Evolutionary conservation across 2,113 vertebrate species (phyloP).

Genomic region (Spheniscus mendiculus): DNA sequence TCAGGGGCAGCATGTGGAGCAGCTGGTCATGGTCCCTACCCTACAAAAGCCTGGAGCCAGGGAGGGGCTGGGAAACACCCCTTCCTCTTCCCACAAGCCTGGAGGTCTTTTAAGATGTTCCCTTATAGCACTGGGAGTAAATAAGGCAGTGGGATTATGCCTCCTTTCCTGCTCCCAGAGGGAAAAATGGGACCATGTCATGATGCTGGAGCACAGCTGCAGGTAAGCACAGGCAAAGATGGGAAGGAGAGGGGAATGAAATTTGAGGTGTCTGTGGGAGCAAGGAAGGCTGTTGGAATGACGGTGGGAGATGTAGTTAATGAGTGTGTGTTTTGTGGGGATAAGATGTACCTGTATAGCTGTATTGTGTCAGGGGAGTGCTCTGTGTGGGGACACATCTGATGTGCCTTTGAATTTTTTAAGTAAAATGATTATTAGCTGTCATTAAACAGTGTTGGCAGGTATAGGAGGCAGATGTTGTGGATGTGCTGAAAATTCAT

Average conservation of each 20-base stretch:
- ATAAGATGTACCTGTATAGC: background rate
- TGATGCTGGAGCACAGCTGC: background rate
- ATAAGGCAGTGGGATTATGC: background rate
- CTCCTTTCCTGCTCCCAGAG: background rate
- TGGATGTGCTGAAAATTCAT: slow-evolving; percentile 8
- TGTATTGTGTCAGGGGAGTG: background rate
- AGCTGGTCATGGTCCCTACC: background rate
- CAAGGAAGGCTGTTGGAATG: background rate
- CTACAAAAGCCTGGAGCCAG: background rate
- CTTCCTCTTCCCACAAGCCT: background rate
- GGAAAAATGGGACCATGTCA: accelerated
- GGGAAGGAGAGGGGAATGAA: background rate
- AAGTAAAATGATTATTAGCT: background rate
- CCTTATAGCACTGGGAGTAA: background rate
- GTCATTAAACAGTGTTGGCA: slow-evolving; percentile 15
- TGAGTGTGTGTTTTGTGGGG: background rate
- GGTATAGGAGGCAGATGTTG: background rate
- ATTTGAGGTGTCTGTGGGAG: background rate
- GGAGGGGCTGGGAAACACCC: accelerated
- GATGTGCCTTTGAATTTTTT: background rate
- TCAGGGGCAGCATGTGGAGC: background rate
- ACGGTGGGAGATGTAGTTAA: background rate
- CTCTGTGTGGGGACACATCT: background rate
- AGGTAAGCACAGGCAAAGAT: background rate
- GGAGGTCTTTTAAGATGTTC: accelerated